phyloP scores from a whole-genome alignment of 2,797 vertebrate species.

The Oreortyx pictus region DNA sequence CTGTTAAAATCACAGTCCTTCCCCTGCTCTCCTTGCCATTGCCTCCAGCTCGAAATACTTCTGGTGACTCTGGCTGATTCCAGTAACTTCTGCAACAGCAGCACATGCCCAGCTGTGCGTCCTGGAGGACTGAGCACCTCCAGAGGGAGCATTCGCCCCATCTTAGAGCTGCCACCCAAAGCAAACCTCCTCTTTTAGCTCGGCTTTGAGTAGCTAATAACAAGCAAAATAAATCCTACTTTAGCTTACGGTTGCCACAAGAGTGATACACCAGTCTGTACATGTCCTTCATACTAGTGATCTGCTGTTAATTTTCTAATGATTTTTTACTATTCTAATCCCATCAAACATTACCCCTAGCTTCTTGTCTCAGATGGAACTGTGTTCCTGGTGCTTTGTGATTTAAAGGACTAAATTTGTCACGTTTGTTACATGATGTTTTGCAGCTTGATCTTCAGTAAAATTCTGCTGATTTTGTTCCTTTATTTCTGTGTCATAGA shows the following conservation, averaged over 20 bases:
- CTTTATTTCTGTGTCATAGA: background rate
- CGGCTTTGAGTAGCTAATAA: background rate
- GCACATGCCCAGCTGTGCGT: accelerated
- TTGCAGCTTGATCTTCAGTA: background rate
- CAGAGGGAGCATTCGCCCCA: conserved; percentile 60
- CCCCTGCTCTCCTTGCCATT: background rate
- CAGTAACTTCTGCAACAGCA: background rate
- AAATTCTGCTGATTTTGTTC: background rate
- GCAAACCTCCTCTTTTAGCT: accelerated
- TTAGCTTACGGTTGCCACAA: background rate
- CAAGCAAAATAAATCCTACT: background rate
- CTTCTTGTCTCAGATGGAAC: background rate
- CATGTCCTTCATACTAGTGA: background rate
- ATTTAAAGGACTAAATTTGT: background rate
- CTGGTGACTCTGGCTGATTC: background rate
- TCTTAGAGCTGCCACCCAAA: background rate
- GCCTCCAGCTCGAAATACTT: background rate
- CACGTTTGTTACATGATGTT: background rate
- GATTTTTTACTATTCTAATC: background rate
- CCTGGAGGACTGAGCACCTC: background rate
- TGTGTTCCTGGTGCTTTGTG: background rate
- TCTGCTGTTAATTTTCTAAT: background rate
- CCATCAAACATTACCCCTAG: background rate
- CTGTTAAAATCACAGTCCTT: background rate
- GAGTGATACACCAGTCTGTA: accelerated